These are phyloP conservation scores for Pocillopora meandrina DNA, from an alignment of 92 coral and sea anemone species.

Conservation along the genomic window DNA sequence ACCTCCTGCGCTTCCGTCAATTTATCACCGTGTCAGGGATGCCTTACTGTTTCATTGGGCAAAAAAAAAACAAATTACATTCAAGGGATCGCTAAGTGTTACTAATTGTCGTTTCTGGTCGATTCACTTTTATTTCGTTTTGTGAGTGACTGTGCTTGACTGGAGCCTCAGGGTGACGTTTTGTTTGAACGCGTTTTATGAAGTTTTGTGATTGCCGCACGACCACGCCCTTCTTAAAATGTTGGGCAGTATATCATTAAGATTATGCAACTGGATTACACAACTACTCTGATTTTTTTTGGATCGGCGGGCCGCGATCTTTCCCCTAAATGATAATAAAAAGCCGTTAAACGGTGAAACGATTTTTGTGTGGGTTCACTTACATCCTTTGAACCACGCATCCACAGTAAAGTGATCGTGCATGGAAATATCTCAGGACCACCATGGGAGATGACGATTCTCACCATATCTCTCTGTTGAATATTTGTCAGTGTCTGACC, in stretches of 20 bases:
- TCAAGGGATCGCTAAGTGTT: conserved; percentile 1
- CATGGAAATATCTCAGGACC: too few species aligned
- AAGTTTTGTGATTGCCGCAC: background rate
- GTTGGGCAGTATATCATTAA: background rate
- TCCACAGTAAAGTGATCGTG: too few species aligned
- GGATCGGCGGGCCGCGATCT: background rate
- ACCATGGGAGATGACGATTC: too few species aligned
- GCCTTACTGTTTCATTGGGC: background rate
- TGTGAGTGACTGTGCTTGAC: too few species aligned
- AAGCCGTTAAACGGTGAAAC: background rate
- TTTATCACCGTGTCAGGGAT: background rate
- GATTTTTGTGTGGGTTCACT: background rate
- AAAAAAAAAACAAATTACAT: background rate
- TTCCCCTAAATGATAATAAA: background rate
- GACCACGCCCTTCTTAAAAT: background rate
- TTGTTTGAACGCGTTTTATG: background rate
- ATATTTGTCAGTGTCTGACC: too few species aligned
- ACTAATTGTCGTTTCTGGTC: background rate
- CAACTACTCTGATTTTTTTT: background rate
- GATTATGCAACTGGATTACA: background rate
- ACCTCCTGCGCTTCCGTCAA: background rate
- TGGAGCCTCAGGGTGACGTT: too few species aligned
- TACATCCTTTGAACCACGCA: background rate
- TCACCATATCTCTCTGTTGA: too few species aligned
- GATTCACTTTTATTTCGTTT: background rate